Base-by-base conservation (phyloP, 92 coral and sea anemone genomes). In the Virgularia gustaviana region DNA sequence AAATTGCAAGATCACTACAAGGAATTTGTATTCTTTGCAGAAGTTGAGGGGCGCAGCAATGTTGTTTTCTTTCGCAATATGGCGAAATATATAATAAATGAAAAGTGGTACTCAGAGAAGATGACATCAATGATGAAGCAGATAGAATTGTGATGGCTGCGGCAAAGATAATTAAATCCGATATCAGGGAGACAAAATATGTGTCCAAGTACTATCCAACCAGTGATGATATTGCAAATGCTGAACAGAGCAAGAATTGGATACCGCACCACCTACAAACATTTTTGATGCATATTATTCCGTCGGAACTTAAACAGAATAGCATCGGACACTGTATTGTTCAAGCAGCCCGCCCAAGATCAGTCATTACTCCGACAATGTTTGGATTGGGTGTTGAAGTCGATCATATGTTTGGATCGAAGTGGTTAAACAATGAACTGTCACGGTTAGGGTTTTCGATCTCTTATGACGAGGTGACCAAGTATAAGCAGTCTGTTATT, bases 341-440 rank as follows among this genome's bases (percentile, higher is more conserved):
- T 7, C 76, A 70, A 25, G 76, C 76, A 12, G 76, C 76, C 36
- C 71, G 76, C 2, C 76, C 76, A 70, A 70, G 76, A 31, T 70
- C 71, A 22, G 76, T 70, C 28, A 70, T 70, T 20, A 18, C 76
- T 6, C 76, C 76, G 28, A 70, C 19, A 2, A 36, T 70, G 71
- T 70, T 70, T 70, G 76, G 76, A 1, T 6, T 70, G 15, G 76
- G 76, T 44, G 76, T 70, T 52, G 71, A 72, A 34, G 42, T 72
- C 34, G 78, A 72, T 8, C 47, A 53, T 16, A 52, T 72, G 25
- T 72, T 72, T 72, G 78, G 72, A 24, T 60, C 73, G 9, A 72
- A 56, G 52, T 72, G 78, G 78, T 51, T 72, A 15, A 56, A 8
- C 75, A 72, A 72, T 37, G 72, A 72, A 32, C 39, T 72, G 32